Evolutionary conservation across 2,113 vertebrate species (phyloP).

Genomic region (Theristicus caerulescens): DNA sequence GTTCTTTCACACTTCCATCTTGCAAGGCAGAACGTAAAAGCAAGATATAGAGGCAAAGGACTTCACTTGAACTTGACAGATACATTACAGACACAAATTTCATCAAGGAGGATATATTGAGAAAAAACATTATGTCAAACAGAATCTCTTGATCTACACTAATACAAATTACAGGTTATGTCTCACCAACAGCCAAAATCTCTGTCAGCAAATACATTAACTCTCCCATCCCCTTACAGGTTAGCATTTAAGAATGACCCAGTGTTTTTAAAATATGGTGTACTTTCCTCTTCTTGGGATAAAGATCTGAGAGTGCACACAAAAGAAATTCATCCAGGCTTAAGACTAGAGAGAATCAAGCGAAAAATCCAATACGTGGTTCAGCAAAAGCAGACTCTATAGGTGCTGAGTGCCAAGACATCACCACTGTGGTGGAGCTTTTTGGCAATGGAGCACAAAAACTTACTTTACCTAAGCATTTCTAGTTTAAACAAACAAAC

Average conservation of each 20-base stretch:
- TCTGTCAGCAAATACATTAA: background rate
- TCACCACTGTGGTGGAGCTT: background rate
- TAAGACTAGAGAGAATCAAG: background rate
- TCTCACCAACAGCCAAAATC: background rate
- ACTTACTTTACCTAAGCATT: background rate
- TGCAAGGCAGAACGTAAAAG: background rate
- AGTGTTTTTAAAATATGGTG: background rate
- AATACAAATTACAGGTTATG: background rate
- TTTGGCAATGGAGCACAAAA: background rate
- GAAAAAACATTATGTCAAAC: background rate
- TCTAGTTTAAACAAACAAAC: background rate
- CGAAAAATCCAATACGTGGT: background rate
- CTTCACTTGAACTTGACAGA: background rate
- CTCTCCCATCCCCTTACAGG: background rate
- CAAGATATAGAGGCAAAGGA: background rate
- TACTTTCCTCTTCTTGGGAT: background rate
- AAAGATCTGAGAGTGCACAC: background rate
- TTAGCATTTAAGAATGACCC: background rate
- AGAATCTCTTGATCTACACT: background rate
- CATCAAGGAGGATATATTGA: background rate
- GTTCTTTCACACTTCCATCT: conserved; percentile 12
- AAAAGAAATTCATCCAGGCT: background rate
- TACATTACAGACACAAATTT: background rate
- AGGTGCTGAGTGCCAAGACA: background rate
- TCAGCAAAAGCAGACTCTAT: background rate